These are phyloP conservation scores for Drosophila novamexicana DNA, from an alignment of 1,140 invertebrate species.

Conservation along the genomic window DNA sequence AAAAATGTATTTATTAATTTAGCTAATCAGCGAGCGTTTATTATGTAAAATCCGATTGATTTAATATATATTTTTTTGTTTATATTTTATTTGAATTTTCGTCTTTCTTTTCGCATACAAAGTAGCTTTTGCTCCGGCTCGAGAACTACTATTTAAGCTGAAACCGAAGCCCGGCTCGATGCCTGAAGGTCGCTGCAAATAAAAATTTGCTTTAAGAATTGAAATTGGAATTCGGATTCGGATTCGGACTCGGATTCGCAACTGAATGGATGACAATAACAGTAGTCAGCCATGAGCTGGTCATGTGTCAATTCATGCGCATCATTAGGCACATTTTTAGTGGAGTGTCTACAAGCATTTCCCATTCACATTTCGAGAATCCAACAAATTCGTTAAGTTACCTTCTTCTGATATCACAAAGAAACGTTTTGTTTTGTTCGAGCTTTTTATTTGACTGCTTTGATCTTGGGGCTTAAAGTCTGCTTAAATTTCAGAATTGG, in stretches of 20 bases:
- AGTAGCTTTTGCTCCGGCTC: constrained; percentile 30
- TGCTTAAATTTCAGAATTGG: no score
- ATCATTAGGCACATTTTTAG: constrained; percentile 15
- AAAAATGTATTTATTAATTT: constrained; percentile 79
- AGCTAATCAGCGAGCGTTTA: constrained; percentile 78
- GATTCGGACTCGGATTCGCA: constrained; percentile 1
- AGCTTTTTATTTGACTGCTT: background rate
- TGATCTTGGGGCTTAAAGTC: background rate
- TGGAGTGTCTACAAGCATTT: constrained; percentile 5
- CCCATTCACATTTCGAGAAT: constrained; percentile 17
- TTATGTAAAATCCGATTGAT: constrained; percentile 75
- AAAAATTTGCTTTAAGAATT: background rate
- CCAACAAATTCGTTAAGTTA: background rate
- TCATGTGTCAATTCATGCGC: constrained; percentile 11
- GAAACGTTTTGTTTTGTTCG: background rate
- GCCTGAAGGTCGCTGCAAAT: constrained; percentile 22
- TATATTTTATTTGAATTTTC: no score
- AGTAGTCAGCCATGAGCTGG: constrained; percentile 17
- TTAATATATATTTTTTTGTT: constrained; percentile 23
- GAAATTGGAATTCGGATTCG: constrained; percentile 4
- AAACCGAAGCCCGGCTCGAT: background rate
- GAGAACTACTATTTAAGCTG: constrained; percentile 3
- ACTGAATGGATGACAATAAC: constrained; percentile 18
- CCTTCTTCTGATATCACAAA: background rate
- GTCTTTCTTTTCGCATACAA: constrained; percentile 60